Percentiles rank a stretch among this genome's conserved stretches.
Evolutionary conservation across 2,888 invertebrate genomes (phyloP).

Genomic region (Neoitamus cyanurus): DNA sequence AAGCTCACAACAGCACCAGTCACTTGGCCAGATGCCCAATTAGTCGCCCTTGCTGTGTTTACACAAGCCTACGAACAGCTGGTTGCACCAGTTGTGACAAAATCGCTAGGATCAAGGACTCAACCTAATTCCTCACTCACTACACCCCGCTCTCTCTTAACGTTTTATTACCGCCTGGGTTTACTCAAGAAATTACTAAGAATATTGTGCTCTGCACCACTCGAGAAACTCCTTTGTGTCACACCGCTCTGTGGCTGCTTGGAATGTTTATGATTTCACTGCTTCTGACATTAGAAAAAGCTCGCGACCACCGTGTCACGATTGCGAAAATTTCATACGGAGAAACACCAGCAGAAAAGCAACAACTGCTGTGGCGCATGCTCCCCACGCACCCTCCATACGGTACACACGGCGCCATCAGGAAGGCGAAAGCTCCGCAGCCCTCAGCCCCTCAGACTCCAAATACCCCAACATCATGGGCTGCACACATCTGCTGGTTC

Average conservation of each 20-base stretch:
- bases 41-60: background rate
- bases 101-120: background rate
- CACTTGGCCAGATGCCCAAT: background rate
- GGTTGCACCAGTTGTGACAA: constrained; percentile 24
- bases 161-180: background rate
- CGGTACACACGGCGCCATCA: background rate
- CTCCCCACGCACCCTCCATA: background rate
- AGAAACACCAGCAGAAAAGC: background rate
- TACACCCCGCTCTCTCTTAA: background rate
- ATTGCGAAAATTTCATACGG: constrained; percentile 2
- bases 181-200: background rate
- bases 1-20: background rate
- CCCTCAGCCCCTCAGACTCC: background rate
- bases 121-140: background rate
- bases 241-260: background rate
- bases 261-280: constrained; percentile 19
- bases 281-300: constrained; percentile 4
- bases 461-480: too few relatives aligned
- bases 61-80: background rate
- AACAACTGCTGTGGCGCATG: background rate
- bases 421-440: background rate
- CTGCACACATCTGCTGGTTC: background rate
- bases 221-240: background rate
- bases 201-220: background rate
- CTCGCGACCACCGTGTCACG: constrained; percentile 10